These are phyloP conservation scores for Mesorhabditis spiculigera DNA, from an alignment of 2,888 invertebrate genomes.

Conservation along the genomic window DNA sequence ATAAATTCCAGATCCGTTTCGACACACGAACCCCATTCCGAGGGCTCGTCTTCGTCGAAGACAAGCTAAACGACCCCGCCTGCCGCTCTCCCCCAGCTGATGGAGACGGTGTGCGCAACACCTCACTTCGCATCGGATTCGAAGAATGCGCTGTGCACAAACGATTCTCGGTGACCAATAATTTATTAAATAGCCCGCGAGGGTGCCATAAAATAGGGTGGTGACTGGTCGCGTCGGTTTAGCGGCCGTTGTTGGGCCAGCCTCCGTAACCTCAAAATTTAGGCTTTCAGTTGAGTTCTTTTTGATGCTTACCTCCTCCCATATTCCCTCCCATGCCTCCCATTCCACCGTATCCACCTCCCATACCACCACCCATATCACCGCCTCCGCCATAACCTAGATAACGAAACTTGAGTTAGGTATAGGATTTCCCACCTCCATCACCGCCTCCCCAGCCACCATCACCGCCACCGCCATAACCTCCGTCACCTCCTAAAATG, in stretches of 20 bases:
- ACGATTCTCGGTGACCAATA: slow-evolving; percentile 36
- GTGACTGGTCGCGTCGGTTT: too few species aligned
- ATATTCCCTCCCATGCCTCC: slow-evolving; percentile 32
- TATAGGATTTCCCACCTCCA: slow-evolving; percentile 11
- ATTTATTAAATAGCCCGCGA: background rate
- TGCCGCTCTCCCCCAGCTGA: slow-evolving; percentile 38
- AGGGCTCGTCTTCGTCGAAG: slow-evolving; percentile 51
- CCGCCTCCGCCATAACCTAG: slow-evolving; percentile 25
- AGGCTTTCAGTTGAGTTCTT: too few species aligned
- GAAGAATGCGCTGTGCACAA: slow-evolving; percentile 48
- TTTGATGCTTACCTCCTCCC: slow-evolving; percentile 15
- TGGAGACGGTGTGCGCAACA: slow-evolving; percentile 24
- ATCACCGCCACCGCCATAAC: slow-evolving; percentile 21
- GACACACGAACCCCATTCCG: slow-evolving; percentile 49
- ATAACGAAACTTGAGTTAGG: background rate
- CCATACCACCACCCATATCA: slow-evolving; percentile 22
- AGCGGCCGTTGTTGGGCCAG: too few species aligned
- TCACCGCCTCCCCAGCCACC: slow-evolving; percentile 13
- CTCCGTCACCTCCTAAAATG: slow-evolving; percentile 22
- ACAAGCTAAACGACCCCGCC: slow-evolving; percentile 42
- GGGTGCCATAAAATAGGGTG: too few species aligned
- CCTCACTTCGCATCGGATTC: slow-evolving; percentile 43
- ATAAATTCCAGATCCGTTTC: slow-evolving; percentile 43
- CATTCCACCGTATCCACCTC: slow-evolving; percentile 37
- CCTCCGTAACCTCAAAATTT: too few species aligned